These are phyloP conservation scores for Uropsilus gracilis DNA, from an alignment of 2,113 vertebrate species.

Conservation along the genomic window DNA sequence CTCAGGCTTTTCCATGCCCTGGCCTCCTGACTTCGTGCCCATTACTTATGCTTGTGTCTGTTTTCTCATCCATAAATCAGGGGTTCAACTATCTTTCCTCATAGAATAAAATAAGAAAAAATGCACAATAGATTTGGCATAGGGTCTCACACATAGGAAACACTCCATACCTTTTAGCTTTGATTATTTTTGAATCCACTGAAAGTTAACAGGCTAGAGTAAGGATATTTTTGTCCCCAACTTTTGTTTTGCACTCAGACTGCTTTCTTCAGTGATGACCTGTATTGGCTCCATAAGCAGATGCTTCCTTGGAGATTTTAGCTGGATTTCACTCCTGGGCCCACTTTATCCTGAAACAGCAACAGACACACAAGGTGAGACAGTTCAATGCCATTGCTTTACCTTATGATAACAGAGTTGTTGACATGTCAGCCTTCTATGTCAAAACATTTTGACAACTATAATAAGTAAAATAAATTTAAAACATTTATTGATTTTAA, in stretches of 20 bases:
- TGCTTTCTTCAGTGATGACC: constrained; percentile 51
- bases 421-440: constrained; percentile 62
- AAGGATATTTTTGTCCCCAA: background rate
- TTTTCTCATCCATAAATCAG: constrained; percentile 1
- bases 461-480: constrained; percentile 76
- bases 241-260: constrained; percentile 48
- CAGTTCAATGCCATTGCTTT: constrained; percentile 66
- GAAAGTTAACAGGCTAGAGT: background rate
- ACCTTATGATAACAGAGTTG: constrained; percentile 43
- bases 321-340: constrained; percentile 57
- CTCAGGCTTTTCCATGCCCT: background rate
- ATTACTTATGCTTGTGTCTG: background rate
- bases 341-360: constrained; percentile 73
- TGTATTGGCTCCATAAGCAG: constrained; percentile 65
- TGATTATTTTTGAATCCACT: background rate
- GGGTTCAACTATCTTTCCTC: background rate
- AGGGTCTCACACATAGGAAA: background rate
- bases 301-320: constrained; percentile 71
- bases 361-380: constrained; percentile 55
- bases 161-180: background rate
- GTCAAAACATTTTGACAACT: constrained; percentile 77
- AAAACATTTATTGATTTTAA: constrained; percentile 79
- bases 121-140: background rate
- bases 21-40: background rate
- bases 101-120: background rate